Evolutionary conservation across 2,797 vertebrate species (phyloP).

Genomic region (Semaprochilodus insignis): DNA sequence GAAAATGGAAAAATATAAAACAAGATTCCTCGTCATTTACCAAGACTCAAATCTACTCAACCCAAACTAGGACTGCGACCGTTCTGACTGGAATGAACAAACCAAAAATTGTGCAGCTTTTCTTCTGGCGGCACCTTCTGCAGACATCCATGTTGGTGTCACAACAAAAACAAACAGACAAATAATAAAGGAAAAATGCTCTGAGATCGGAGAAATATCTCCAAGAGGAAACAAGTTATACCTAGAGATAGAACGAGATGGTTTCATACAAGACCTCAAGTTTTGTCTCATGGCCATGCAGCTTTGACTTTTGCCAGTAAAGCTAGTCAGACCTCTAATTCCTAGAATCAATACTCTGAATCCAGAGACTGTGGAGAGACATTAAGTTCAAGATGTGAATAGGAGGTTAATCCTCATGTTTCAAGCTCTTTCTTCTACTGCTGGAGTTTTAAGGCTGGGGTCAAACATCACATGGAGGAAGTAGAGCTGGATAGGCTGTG

Average conservation of each 20-base stretch:
- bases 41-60: too few relatives aligned
- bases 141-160: background rate
- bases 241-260: background rate
- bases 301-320: background rate
- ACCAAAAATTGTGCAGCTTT: background rate
- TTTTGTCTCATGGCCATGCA: background rate
- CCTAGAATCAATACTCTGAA: background rate
- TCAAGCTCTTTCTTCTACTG: too few relatives aligned
- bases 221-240: background rate
- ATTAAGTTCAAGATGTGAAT: background rate
- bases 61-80: background rate
- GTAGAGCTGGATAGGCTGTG: conserved; percentile 86
- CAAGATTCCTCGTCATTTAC: background rate
- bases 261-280: background rate
- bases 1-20: background rate
- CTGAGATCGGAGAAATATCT: background rate
- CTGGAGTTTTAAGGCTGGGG: conserved; percentile 55
- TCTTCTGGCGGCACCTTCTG: background rate
- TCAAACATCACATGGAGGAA: conserved; percentile 80
- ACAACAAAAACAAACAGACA: background rate
- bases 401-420: background rate
- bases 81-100: background rate
- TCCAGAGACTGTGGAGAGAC: background rate
- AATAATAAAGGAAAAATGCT: background rate
- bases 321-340: background rate